Evolutionary conservation across 2,888 invertebrate species (phyloP).

Genomic region (Axea sp.): DNA sequence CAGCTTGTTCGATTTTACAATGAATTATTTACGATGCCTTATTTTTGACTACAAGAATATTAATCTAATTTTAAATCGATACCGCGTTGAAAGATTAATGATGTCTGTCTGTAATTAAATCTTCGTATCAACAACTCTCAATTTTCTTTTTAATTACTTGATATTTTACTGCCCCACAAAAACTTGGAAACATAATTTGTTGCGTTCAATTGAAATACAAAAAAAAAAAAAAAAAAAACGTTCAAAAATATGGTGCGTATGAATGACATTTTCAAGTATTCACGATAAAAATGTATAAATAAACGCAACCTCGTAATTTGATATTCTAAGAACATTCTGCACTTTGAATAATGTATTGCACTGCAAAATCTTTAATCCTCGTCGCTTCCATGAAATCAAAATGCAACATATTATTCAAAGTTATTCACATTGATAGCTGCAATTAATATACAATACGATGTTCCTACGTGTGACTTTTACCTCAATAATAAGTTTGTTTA

Average conservation of each 20-base stretch:
- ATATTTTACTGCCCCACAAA: no score
- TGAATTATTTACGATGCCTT: no score
- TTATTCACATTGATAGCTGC: constrained; percentile 38
- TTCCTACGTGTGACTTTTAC: constrained; percentile 8
- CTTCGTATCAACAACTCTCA: no score
- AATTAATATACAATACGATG: constrained; percentile 40
- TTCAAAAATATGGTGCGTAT: no score
- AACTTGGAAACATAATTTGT: no score
- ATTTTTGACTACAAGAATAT: no score
- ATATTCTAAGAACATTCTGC: constrained; percentile 42
- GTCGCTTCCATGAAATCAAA: constrained; percentile 34
- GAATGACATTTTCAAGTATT: constrained; percentile 2
- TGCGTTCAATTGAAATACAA: no score
- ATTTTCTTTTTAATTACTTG: no score
- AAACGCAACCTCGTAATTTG: constrained; percentile 41
- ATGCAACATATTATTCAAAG: constrained; percentile 39
- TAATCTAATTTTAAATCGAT: no score
- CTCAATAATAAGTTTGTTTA: constrained; percentile 9
- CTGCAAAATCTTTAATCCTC: constrained; percentile 41
- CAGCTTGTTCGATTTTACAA: no score
- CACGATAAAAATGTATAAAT: constrained; percentile 30
- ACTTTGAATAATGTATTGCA: constrained; percentile 46
- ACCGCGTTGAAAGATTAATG: no score
- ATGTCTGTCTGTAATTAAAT: no score
- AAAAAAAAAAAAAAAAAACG: not conserved